Evolutionary conservation across 2,113 vertebrate genomes (phyloP), one percentile per base, ranked within the genome.

Genomic region (Axis porcinus): DNA sequence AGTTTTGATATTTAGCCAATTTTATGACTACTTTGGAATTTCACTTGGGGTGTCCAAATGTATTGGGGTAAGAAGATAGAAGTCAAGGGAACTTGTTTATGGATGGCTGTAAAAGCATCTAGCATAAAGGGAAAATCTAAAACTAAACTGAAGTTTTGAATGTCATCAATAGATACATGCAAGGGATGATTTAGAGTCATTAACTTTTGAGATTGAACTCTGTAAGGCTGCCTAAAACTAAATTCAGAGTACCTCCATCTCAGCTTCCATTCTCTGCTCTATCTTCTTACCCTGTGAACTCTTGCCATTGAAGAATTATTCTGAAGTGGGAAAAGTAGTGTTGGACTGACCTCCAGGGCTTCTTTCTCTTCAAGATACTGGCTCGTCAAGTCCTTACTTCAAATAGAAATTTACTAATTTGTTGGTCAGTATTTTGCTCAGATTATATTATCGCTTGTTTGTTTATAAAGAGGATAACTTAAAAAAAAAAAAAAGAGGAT

Each of bases 171-270:
- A 82, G 52, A 94, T 45, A 55, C 58, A 50, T 54, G 2, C 4
- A 43, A 15, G 8, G 19, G 30, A 6, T 58, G 36, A 84, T 45
- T 82, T 40, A 64, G 8, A 70, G 36, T 43, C 27, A 27, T 43
- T 70, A 76, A 70, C 4, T 45, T 15, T 21, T 58, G 45, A 92
- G 28, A 36, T 6, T 15, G 16, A 36, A 13, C 30, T 21, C 14
- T 16, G 7, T 17, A 4, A 57, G 2, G 1, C 7, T 74, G 28
- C 2, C 3, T 55, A 33, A 58, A 28, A 21, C 3, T 21, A 4
- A 47, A 23, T 9, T 67, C 43, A 47, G 36, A 55, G 23, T 15
- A n/a, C 1, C n/a, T 30, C 7, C 4, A 43, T 47, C 7, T 82
- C 16, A 50, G 16, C 27, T 57, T 11, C 27, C 14, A 3, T 25